phyloP scores from a whole-genome alignment of 2,797 vertebrate genomes.

The Onychomys leucogaster region DNA sequence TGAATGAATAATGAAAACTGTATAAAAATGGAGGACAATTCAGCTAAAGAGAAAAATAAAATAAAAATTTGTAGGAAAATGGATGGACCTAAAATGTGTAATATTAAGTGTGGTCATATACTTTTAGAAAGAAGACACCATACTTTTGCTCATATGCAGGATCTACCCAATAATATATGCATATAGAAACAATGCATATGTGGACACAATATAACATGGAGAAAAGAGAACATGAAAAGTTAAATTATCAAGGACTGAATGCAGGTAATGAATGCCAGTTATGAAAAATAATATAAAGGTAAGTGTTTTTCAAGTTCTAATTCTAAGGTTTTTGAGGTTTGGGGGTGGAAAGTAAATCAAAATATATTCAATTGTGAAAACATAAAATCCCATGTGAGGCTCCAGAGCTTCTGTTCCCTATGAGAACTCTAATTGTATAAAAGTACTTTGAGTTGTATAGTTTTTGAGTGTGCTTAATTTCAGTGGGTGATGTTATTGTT shows the following conservation, averaged over 20 bases:
- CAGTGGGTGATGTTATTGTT: no score
- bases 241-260: not conserved
- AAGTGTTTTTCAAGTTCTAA: not conserved
- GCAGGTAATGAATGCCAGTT: not conserved
- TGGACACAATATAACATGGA: not conserved
- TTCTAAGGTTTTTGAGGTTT: not conserved
- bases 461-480: no score
- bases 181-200: no score
- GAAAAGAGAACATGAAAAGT: not conserved
- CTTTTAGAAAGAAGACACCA: not conserved
- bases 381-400: not conserved
- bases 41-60: no score
- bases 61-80: no score
- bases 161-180: no score
- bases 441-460: no score
- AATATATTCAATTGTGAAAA: not conserved
- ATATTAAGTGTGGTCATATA: no score
- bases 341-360: not conserved
- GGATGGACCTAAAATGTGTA: no score
- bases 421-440: not conserved
- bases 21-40: no score
- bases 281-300: not conserved
- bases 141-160: not conserved
- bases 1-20: no score
- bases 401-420: not conserved